Conservation (phyloP, 1,140 invertebrate species). For the Holotrichia oblita region DNA sequence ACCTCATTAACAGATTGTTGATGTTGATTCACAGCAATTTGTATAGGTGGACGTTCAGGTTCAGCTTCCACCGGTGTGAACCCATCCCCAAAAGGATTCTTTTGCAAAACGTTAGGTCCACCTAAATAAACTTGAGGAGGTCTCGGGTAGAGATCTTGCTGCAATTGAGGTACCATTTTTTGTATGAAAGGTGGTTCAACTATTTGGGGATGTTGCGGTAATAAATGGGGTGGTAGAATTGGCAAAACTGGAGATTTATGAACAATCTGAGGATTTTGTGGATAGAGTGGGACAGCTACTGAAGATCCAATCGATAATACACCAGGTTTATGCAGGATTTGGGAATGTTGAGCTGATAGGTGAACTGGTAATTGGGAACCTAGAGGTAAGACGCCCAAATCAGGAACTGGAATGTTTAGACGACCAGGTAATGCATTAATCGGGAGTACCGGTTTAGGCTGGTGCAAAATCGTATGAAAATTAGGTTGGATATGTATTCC, state of each 20-base stretch:
- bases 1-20: neutral
- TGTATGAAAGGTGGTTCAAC: slow-evolving; percentile 3
- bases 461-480: neutral
- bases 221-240: neutral
- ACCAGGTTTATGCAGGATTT: slow-evolving; percentile 16
- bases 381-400: slow-evolving; percentile 37
- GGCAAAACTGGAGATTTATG: neutral
- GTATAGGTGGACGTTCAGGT: neutral
- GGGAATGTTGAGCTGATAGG: neutral
- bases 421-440: slow-evolving; percentile 23
- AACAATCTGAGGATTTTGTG: slow-evolving; percentile 1
- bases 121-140: neutral
- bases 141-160: neutral
- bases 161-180: neutral
- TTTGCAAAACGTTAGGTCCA: neutral
- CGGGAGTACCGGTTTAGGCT: neutral
- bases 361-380: slow-evolving; percentile 36
- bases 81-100: neutral
- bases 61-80: neutral
- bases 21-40: slow-evolving; percentile 14
- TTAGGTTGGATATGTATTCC: neutral
- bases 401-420: slow-evolving; percentile 34
- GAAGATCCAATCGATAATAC: neutral
- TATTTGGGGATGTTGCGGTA: neutral
- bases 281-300: neutral